These are phyloP conservation scores for Laticauda laticaudata DNA, from an alignment of 2,113 vertebrate genomes.

Conservation along the genomic window DNA sequence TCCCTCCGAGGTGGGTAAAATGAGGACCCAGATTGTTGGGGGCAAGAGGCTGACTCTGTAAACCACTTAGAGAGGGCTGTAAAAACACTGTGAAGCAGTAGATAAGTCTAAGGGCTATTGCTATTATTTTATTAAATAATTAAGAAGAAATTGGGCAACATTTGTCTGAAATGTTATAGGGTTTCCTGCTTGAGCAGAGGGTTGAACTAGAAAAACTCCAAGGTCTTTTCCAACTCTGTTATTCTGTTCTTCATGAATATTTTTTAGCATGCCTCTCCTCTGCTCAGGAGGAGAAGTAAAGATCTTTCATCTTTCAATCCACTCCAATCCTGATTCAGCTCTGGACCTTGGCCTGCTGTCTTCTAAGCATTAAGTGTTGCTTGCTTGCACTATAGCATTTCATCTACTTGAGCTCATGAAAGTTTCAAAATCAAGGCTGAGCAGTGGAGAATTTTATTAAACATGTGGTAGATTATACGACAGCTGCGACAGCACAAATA, in stretches of 20 bases:
- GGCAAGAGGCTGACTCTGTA: no score
- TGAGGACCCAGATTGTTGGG: no score
- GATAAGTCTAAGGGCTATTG: no score
- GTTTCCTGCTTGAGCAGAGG: no score
- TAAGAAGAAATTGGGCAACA: no score
- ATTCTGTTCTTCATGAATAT: neutral
- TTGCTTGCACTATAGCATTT: neutral
- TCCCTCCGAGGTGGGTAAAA: no score
- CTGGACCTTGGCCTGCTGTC: neutral
- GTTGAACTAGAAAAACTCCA: no score
- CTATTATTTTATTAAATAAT: no score
- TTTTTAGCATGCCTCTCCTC: neutral
- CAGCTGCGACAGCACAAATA: neutral
- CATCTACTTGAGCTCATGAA: neutral
- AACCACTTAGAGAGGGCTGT: no score
- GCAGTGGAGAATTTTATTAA: neutral
- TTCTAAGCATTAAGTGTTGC: neutral
- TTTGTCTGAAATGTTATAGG: no score
- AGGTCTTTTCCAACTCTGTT: no score
- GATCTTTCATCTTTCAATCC: neutral
- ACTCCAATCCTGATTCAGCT: neutral
- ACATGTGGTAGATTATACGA: neutral
- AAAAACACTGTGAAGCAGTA: no score
- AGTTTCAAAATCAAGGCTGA: neutral
- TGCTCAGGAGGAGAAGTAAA: neutral